Conservation (phyloP, 2,113 vertebrate genomes). For the Sinocyclocheilus anshuiensis region DNA sequence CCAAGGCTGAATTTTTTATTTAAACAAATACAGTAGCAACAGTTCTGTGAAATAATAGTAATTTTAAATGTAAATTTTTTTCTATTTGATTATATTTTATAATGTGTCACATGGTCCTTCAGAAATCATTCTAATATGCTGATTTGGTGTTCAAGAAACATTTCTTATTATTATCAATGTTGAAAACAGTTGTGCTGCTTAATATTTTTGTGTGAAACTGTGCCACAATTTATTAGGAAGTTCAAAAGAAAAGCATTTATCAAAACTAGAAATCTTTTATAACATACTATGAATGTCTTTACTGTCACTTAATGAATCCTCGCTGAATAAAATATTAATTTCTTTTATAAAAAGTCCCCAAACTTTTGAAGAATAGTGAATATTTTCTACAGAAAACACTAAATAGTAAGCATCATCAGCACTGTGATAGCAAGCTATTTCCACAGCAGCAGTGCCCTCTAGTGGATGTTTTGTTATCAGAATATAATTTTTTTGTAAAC, state of each 20-base stretch:
- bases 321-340: too few relatives aligned
- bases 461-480: neutral
- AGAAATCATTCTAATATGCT: neutral
- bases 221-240: neutral
- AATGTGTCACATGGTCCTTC: too few relatives aligned
- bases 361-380: neutral
- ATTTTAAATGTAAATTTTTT: too few relatives aligned
- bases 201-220: neutral
- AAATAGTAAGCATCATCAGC: neutral
- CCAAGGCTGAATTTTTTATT: too few relatives aligned
- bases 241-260: too few relatives aligned
- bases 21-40: too few relatives aligned
- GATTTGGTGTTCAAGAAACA: neutral
- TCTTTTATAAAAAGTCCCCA: too few relatives aligned
- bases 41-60: too few relatives aligned
- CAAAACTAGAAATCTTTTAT: too few relatives aligned
- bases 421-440: neutral
- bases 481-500: neutral
- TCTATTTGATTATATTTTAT: too few relatives aligned
- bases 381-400: neutral
- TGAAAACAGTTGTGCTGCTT: neutral
- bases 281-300: too few relatives aligned
- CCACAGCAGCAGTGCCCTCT: slow-evolving; percentile 7
- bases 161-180: neutral
- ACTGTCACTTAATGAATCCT: too few relatives aligned